Base-by-base conservation (phyloP, 2,888 invertebrate genomes). In the Tribolium freemani region DNA sequence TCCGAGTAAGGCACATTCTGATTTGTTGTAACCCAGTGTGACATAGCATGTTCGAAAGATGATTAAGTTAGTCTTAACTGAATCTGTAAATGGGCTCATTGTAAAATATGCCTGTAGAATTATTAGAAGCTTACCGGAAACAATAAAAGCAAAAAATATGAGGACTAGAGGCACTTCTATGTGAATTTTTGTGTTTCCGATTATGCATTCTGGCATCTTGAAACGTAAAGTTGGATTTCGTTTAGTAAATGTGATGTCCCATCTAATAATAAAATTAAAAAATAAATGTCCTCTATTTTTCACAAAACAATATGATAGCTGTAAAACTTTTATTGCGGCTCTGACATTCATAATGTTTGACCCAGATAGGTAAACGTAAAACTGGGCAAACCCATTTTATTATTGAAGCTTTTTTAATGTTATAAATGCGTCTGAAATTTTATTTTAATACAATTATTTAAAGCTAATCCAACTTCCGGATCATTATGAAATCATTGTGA, bases 1-100 rank as follows among this genome's bases (percentile, higher is more conserved):
- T 46, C 89, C 89, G 11, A 93, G 87, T 72, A 89, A 81, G 1
- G 86, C 85, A 82, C 94, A 94, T 58, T 91, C 90, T 0, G 90
- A 87, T 66, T 87, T 85, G 73, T 91, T 89, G 76, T 89, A 89
- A 26, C 88, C 86, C 76, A 91, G 85, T 1, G 90, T 87, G 53
- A 89, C 87, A 51, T 89, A 88, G 84, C 95, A 95, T 1, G 92
- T 91, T 77, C 92, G 89, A 54, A 63, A 73, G 66, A 75, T 73
- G 6, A 73, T 60, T 13, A 75, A 38, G 16, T 69, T 74, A 6
- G 76, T 75, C 13, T 73, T 74, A 16, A 78, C 61, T n/a, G 76
- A 74, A 48, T 57, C 76, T 76, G 50, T 26, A 75, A n/a, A 44
- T 53, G 38, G 5, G 50, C n/a, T 31, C 0, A 26, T 1, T 56